These are phyloP conservation scores for Tachypleus tridentatus DNA, from an alignment of 1,140 invertebrate species.

Conservation along the genomic window DNA sequence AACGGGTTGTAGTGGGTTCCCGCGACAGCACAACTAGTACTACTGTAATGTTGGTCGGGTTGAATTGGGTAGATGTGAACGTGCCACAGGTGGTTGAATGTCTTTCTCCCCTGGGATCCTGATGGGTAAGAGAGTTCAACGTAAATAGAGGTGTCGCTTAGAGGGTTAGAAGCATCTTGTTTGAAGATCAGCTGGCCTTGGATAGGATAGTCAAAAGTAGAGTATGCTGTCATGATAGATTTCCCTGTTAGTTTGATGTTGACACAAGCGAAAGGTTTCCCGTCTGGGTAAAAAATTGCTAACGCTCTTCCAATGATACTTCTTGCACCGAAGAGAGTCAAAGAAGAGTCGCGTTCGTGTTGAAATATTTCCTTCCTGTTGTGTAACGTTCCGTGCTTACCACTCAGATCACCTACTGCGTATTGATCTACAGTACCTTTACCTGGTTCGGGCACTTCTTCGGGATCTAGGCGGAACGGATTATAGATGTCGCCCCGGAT, in stretches of 20 bases:
- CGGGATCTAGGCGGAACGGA: constrained; percentile 34
- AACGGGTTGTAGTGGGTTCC: constrained; percentile 68
- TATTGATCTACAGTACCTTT: constrained; percentile 69
- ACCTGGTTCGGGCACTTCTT: constrained; percentile 25
- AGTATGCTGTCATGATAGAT: constrained; percentile 30
- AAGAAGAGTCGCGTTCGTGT: constrained; percentile 23
- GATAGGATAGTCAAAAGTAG: constrained; percentile 58
- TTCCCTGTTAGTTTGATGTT: constrained; percentile 32
- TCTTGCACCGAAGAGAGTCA: constrained; percentile 64
- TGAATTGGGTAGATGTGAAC: constrained; percentile 41
- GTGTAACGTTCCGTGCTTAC: constrained; percentile 49
- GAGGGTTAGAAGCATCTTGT: constrained; percentile 59
- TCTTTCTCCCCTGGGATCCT: constrained; percentile 38
- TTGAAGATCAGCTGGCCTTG: constrained; percentile 71
- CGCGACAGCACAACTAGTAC: constrained; percentile 55
- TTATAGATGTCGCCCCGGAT: constrained; percentile 37
- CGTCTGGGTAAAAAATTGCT: constrained; percentile 48
- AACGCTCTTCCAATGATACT: constrained; percentile 68
- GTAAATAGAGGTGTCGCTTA: constrained; percentile 59
- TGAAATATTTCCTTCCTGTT: background rate
- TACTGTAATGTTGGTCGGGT: constrained; percentile 41
- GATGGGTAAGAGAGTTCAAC: constrained; percentile 24
- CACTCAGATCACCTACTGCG: constrained; percentile 71
- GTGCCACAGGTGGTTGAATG: constrained; percentile 53
- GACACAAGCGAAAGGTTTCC: constrained; percentile 37